Evolutionary conservation across 2,113 vertebrate genomes (phyloP).

Genomic region (Phocoena phocoena): DNA sequence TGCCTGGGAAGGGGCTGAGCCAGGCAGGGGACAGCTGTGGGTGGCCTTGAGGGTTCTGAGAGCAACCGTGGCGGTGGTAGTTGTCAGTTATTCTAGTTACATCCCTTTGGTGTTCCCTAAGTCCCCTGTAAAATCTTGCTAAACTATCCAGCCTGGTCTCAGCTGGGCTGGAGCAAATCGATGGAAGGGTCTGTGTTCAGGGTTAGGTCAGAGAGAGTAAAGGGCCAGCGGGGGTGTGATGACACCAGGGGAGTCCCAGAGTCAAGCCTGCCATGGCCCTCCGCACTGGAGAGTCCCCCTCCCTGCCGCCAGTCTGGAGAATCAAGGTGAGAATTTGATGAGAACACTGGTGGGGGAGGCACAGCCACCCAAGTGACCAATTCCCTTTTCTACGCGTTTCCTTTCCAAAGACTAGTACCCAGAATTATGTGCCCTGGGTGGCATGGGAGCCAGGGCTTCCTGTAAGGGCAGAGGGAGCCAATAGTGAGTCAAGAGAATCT

Average conservation of each 20-base stretch:
- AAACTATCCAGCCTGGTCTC: not conserved
- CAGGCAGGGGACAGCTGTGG: not conserved
- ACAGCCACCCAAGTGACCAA: fast-evolving
- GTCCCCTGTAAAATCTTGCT: not conserved
- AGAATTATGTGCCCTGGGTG: no score
- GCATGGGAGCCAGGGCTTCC: fast-evolving
- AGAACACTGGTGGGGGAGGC: not conserved
- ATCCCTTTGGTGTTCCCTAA: not conserved
- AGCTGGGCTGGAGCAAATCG: not conserved
- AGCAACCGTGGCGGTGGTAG: not conserved
- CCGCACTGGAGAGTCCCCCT: no score
- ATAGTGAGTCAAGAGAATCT: not conserved
- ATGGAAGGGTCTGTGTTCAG: not conserved
- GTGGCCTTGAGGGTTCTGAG: not conserved
- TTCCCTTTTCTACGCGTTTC: not conserved
- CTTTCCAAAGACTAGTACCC: not conserved
- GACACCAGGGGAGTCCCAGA: not conserved
- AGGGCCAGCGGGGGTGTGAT: not conserved
- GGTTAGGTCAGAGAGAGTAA: not conserved
- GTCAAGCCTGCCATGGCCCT: no score
- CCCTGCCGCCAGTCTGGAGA: not conserved
- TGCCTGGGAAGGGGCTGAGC: not conserved
- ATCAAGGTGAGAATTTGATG: not conserved
- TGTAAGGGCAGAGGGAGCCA: not conserved
- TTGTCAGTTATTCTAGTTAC: not conserved